phyloP scores from a whole-genome alignment of 2,797 vertebrate species.

The Sciaenops ocellatus region DNA sequence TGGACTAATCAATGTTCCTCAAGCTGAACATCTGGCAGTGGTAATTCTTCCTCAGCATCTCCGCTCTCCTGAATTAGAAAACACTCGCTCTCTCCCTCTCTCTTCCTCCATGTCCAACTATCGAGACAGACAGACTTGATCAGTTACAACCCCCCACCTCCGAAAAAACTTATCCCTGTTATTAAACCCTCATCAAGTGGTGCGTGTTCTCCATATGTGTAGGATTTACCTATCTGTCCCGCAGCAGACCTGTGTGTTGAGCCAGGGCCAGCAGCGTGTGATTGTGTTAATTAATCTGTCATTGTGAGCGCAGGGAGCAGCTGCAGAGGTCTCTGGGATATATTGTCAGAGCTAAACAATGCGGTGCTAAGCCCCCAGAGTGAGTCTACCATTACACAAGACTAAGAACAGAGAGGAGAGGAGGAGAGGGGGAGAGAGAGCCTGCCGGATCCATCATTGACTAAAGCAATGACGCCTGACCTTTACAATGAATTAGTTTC shows the following conservation, averaged over 20 bases:
- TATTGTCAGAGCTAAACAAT: constrained; percentile 98
- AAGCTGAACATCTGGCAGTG: constrained; percentile 86
- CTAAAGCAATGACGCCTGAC: constrained; percentile 95
- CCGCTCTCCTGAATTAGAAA: constrained; percentile 85
- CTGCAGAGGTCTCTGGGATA: constrained; percentile 96
- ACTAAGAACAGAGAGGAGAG: constrained; percentile 85
- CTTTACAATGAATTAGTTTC: constrained; percentile 94
- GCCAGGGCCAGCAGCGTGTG: constrained; percentile 95
- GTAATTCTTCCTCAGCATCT: constrained; percentile 84
- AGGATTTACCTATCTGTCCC: constrained; percentile 99
- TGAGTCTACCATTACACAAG: constrained; percentile 96
- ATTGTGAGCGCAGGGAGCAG: constrained; percentile 97
- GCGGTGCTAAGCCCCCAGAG: constrained; percentile 95
- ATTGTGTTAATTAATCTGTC: constrained; percentile 99
- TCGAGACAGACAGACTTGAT: constrained; percentile 80
- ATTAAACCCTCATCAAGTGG: constrained; percentile 86
- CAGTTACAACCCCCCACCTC: constrained; percentile 73
- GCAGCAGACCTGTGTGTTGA: constrained; percentile 97
- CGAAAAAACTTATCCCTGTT: constrained; percentile 81
- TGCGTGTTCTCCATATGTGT: constrained; percentile 90
- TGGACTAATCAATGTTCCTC: constrained; percentile 87
- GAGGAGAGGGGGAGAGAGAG: constrained; percentile 67
- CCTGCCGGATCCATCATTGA: constrained; percentile 93
- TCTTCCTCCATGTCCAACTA: constrained; percentile 64
- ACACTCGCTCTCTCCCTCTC: constrained; percentile 65